Conservation (phyloP, 2,797 vertebrate genomes). For the Cyprinodon diabolis region DNA sequence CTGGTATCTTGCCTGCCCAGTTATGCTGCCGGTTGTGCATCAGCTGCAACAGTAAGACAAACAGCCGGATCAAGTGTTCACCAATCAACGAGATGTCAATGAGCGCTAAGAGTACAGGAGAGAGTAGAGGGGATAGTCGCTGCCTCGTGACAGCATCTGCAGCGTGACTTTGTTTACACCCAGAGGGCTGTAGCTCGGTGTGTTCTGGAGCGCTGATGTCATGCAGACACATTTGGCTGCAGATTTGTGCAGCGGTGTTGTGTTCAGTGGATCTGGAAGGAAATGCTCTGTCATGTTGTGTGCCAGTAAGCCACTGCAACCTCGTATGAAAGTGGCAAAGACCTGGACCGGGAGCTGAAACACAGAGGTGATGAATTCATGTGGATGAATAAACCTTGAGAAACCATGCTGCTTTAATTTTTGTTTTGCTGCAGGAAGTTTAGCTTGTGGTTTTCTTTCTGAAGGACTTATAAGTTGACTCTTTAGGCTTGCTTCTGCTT, state of each 20-base stretch:
- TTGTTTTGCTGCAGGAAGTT: slow-evolving; percentile 8
- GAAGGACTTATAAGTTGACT: background rate
- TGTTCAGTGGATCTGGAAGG: background rate
- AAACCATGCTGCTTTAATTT: background rate
- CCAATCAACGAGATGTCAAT: slow-evolving; percentile 17
- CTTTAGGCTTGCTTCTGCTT: slow-evolving; percentile 42
- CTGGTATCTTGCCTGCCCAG: background rate
- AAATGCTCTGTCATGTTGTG: slow-evolving; percentile 53
- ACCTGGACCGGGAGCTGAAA: background rate
- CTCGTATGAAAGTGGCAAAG: background rate
- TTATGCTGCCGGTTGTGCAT: background rate
- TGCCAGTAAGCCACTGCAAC: slow-evolving; percentile 13
- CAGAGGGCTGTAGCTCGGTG: slow-evolving; percentile 13
- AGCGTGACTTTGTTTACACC: slow-evolving; percentile 66
- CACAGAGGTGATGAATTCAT: background rate
- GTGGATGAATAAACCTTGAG: background rate
- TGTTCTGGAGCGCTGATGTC: background rate
- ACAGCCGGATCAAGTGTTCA: slow-evolving; percentile 17
- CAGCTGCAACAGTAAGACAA: slow-evolving; percentile 41
- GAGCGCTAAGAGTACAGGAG: background rate
- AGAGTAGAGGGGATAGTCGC: slow-evolving; percentile 36
- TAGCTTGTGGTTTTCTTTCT: slow-evolving; percentile 11
- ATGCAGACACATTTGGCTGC: background rate
- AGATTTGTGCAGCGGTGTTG: background rate
- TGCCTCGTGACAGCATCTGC: slow-evolving; percentile 50